Evolutionary conservation across 2,113 vertebrate species (phyloP).

Genomic region (Rhinopomastus cyanomelas): DNA sequence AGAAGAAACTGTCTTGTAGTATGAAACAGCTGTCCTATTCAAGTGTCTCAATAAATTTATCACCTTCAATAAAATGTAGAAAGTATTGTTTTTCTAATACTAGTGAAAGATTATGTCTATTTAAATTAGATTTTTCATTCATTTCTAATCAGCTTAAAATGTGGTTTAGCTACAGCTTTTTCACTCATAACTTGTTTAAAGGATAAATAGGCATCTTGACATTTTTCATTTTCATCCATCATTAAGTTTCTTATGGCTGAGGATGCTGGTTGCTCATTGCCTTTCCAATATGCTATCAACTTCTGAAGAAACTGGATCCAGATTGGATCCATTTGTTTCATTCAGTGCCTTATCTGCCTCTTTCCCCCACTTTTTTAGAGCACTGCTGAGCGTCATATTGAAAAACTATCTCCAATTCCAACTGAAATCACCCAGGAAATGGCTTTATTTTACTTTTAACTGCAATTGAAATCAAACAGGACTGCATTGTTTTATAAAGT

Average conservation of each 20-base stretch:
- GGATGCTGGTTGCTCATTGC: conserved; percentile 53
- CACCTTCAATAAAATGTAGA: conserved; percentile 42
- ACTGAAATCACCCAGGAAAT: conserved; percentile 78
- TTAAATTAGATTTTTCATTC: conserved; percentile 75
- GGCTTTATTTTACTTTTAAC: conserved; percentile 79
- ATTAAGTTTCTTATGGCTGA: conserved; percentile 74
- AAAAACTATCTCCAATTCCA: conserved; percentile 72
- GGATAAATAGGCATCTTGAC: conserved; percentile 70
- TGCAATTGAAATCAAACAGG: conserved; percentile 62
- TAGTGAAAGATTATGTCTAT: conserved; percentile 69
- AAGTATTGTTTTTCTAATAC: conserved; percentile 61
- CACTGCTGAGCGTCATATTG: conserved; percentile 65
- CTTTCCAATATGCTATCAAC: conserved; percentile 64
- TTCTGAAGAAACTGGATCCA: conserved; percentile 66
- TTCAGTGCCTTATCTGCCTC: conserved; percentile 62
- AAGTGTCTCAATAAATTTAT: conserved; percentile 65
- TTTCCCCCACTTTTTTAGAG: conserved; percentile 67
- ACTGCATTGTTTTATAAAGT: conserved; percentile 65
- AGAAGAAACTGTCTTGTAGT: conserved; percentile 28
- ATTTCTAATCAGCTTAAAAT: conserved; percentile 77
- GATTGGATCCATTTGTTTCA: conserved; percentile 75
- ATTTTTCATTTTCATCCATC: conserved; percentile 76
- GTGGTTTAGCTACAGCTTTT: conserved; percentile 65
- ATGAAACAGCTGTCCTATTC: conserved; percentile 48
- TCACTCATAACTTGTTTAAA: conserved; percentile 73